A percentile compares a stretch with the other conserved stretches of the same genome.
Conservation (phyloP, 2,888 invertebrate genomes). For the Drosophila histrio region DNA sequence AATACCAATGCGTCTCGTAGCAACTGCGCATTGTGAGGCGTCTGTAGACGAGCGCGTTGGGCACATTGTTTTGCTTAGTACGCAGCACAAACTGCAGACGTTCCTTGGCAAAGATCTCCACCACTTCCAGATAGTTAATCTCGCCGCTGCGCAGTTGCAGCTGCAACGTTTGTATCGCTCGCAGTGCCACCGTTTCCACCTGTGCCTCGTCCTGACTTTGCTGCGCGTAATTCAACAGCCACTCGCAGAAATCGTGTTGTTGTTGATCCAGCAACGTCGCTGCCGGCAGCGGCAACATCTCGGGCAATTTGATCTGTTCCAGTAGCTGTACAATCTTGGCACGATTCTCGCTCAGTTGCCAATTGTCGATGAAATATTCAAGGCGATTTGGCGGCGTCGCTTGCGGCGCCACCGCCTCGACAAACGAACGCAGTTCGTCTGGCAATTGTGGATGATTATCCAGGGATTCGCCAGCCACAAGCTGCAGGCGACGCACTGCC, state of each 20-base stretch:
- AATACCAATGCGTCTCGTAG: conserved; percentile 53
- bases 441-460: conserved; percentile 88
- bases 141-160: conserved; percentile 33
- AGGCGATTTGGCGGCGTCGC: conserved; percentile 86
- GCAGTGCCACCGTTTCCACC: conserved; percentile 66
- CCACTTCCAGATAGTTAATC: conserved; percentile 73
- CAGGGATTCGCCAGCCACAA: conserved; percentile 86
- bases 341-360: conserved; percentile 85
- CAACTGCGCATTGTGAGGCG: conserved; percentile 16
- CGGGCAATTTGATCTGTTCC: conserved; percentile 85
- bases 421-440: conserved; percentile 86
- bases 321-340: conserved; percentile 85
- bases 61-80: conserved; percentile 44
- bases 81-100: conserved; percentile 51
- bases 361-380: conserved; percentile 88
- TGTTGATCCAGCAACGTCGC: background rate
- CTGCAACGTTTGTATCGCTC: conserved; percentile 69
- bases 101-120: conserved; percentile 72
- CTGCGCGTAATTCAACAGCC: conserved; percentile 71
- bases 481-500: conserved; percentile 87
- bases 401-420: conserved; percentile 83
- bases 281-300: conserved; percentile 40
- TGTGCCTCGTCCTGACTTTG: conserved; percentile 56
- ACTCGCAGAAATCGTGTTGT: conserved; percentile 43
- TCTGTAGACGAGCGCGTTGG: conserved; percentile 74